Conservation (phyloP, 35 echinoderm and acorn worm species). For the Holothuria glaberrima region DNA sequence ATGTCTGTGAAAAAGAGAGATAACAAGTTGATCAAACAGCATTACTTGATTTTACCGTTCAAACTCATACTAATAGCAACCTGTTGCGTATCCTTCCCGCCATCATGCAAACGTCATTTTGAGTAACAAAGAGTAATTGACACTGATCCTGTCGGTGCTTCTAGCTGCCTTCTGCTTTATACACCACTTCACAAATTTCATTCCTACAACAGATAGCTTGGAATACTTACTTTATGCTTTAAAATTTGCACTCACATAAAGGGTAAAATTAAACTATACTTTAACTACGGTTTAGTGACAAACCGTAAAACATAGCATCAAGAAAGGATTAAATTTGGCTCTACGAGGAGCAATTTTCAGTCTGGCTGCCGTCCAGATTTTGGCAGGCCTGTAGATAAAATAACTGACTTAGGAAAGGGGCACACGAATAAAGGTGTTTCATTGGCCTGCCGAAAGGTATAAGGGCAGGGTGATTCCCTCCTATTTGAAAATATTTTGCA, state of each 20-base stretch:
- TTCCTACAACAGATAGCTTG: not conserved
- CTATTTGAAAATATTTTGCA: too few relatives aligned
- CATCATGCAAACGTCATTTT: not conserved
- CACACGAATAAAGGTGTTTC: too few relatives aligned
- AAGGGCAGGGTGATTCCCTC: too few relatives aligned
- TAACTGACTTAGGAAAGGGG: too few relatives aligned
- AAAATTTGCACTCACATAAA: not conserved
- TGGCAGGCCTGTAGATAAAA: too few relatives aligned
- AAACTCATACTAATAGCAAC: not conserved
- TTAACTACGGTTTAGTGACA: too few relatives aligned
- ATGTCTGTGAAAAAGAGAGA: not conserved
- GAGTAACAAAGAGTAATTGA: not conserved
- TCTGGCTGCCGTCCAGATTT: not conserved
- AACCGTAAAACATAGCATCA: too few relatives aligned
- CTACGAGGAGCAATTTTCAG: not conserved
- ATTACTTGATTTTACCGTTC: not conserved
- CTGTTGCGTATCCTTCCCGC: not conserved
- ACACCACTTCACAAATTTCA: not conserved
- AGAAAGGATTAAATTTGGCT: not conserved
- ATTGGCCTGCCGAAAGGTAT: too few relatives aligned
- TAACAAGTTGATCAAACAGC: too few relatives aligned
- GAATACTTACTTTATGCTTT: not conserved
- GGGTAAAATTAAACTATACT: not conserved
- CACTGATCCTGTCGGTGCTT: not conserved
- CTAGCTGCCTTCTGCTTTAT: not conserved